Base-by-base conservation (phyloP, 2,113 vertebrate species). In the Kryptolebias marmoratus region DNA sequence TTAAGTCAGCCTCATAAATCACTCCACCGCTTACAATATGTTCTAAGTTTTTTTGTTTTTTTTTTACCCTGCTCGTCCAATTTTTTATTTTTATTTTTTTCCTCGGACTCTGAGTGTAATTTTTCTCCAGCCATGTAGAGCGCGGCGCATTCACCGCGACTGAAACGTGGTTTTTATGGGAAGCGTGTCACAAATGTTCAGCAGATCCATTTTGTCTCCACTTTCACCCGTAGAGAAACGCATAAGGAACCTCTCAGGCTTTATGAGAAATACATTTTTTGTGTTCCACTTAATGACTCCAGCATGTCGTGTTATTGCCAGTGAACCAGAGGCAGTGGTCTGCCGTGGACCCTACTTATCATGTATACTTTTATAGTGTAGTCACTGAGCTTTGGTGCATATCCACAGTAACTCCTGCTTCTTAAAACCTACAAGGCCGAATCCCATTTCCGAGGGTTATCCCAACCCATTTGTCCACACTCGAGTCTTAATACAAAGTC, bases 251-350 rank as follows among this genome's bases (percentile, higher is more conserved):
- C 77, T 83, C 73, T 92, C 75, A 84, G 68, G 77, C 81, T 89
- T 92, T 87, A 90, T 89, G 82, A 82, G 84, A 80, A 90, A 87
- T 86, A 81, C 70, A 77, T 86, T 91, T 92, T 92, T 87, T 83
- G 82, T 88, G 85, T 85, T 85, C 84, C 73, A 75, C 80, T 73
- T 86, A 88, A 92, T 80, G 77, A 81, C 88, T 91, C 75, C 89
- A 91, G 78, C 77, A 65, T 87, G 81, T 75, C 77, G 64, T 64
- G 64, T 79, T 71, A 73, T 70, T 76, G 72, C 62, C 48, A 45
- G 18, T 67, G 58, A 11, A 69, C 71, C 69, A 71, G 76, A 63
- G 77, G 60, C 62, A 27, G 57, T 42, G 55, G 56, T 48, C 62
- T 82, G 78, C 81, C 57, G 63, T 82, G 75, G 67, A 49, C 87